Conservation (phyloP, 2,797 vertebrate genomes). For the Cuniculus paca region DNA sequence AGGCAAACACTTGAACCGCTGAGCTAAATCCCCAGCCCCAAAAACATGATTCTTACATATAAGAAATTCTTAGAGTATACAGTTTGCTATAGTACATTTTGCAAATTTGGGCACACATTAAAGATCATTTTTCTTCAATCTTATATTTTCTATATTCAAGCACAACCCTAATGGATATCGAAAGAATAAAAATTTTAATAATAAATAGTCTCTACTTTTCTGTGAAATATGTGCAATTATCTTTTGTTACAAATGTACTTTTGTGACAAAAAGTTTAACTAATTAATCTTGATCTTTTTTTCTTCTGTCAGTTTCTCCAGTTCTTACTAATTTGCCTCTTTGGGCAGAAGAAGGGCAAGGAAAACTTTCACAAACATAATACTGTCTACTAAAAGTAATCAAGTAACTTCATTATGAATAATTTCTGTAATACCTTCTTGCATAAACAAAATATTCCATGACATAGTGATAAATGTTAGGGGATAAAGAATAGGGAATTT, state of each 20-base stretch:
- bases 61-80: slow-evolving; percentile 45
- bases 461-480: not conserved
- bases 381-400: not conserved
- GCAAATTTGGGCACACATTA: slow-evolving; percentile 12
- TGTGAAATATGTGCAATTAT: not conserved
- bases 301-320: not conserved
- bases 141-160: slow-evolving; percentile 27
- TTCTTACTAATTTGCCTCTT: not conserved
- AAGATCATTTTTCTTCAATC: slow-evolving; percentile 55
- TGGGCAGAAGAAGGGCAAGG: rapidly evolving
- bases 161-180: not conserved
- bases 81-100: not conserved
- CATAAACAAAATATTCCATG: not conserved
- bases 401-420: not conserved
- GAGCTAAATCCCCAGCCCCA: too few relatives aligned
- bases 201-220: not conserved
- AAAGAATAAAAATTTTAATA: not conserved
- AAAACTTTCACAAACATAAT: not conserved
- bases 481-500: not conserved
- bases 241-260: not conserved
- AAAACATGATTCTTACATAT: slow-evolving; percentile 30
- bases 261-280: not conserved
- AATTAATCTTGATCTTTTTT: not conserved
- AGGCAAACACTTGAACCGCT: too few relatives aligned
- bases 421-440: not conserved